Evolutionary conservation across 2,113 vertebrate genomes (phyloP).

Genomic region (Zosterops lateralis): DNA sequence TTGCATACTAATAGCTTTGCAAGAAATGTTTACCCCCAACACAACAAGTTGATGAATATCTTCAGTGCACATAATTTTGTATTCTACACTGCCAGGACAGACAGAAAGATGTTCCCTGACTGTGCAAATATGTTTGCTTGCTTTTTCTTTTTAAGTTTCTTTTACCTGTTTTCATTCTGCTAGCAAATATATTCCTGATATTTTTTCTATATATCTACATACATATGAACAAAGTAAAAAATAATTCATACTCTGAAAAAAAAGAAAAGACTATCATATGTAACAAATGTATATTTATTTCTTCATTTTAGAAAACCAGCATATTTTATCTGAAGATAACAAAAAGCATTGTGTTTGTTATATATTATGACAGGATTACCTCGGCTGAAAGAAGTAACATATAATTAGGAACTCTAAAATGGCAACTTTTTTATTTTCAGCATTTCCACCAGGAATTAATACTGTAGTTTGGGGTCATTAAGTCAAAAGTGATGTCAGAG

Average conservation of each 20-base stretch:
- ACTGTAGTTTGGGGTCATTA: background rate
- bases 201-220: background rate
- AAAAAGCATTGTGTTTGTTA: background rate
- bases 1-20: background rate
- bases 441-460: constrained; percentile 19
- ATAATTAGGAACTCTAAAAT: background rate
- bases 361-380: background rate
- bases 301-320: background rate
- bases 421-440: background rate
- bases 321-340: background rate
- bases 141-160: background rate
- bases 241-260: background rate
- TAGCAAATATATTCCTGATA: background rate
- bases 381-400: background rate
- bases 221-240: background rate
- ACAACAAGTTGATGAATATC: background rate
- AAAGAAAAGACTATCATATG: background rate
- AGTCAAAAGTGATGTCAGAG: constrained; percentile 43
- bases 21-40: background rate
- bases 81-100: background rate
- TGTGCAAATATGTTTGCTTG: background rate
- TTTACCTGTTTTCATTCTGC: background rate
- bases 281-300: background rate
- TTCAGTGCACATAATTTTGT: background rate
- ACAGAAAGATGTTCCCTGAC: background rate